Evolutionary conservation across 2,888 invertebrate species (phyloP).

Genomic region (Corythucha ciliata): DNA sequence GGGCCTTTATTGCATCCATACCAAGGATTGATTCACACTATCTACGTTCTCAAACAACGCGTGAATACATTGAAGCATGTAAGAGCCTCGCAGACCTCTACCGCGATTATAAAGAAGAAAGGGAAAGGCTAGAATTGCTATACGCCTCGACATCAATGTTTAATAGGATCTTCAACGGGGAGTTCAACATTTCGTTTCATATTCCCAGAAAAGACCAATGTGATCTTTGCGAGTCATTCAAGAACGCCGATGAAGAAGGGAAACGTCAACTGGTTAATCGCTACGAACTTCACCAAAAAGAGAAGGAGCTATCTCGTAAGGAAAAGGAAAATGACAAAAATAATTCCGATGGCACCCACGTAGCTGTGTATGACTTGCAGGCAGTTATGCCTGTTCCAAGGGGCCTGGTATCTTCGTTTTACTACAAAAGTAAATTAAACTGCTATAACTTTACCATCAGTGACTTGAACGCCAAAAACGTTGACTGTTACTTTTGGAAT

Average conservation of each 20-base stretch:
- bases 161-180: slow-evolving; percentile 5
- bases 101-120: slow-evolving; percentile 10
- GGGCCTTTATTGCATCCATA: slow-evolving; percentile 34
- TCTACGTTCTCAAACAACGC: slow-evolving; percentile 32
- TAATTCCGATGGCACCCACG: neutral
- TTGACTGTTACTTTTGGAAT: slow-evolving; percentile 34
- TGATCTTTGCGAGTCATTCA: slow-evolving; percentile 26
- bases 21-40: slow-evolving; percentile 37
- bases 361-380: slow-evolving; percentile 2
- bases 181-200: slow-evolving; percentile 14
- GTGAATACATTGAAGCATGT: slow-evolving; percentile 36
- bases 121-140: slow-evolving; percentile 3
- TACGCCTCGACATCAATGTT: slow-evolving; percentile 15
- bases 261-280: slow-evolving; percentile 30
- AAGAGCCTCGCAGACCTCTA: slow-evolving; percentile 29
- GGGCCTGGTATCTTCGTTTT: slow-evolving; percentile 4
- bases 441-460: slow-evolving; percentile 31
- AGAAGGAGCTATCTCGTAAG: slow-evolving; percentile 30
- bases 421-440: slow-evolving; percentile 32
- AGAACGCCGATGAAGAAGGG: slow-evolving; percentile 35
- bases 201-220: slow-evolving; percentile 9
- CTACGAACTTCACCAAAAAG: slow-evolving; percentile 33
- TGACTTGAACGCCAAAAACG: slow-evolving; percentile 24
- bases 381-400: slow-evolving; percentile 4
- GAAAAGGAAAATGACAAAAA: slow-evolving; percentile 29